These are phyloP conservation scores for Chauna torquata DNA, from an alignment of 2,113 vertebrate species.

Conservation along the genomic window DNA sequence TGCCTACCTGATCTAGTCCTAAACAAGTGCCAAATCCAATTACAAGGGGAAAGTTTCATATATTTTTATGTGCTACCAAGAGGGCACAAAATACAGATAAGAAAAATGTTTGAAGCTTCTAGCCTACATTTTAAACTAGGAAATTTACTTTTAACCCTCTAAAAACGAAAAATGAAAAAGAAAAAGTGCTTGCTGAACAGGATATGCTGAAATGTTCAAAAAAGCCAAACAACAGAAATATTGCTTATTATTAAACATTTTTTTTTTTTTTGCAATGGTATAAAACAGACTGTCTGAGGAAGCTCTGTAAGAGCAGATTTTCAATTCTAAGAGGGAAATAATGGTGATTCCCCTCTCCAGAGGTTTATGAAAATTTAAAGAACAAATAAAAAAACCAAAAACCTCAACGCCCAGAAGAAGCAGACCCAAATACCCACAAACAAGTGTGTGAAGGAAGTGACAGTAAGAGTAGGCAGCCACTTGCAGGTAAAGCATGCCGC, in stretches of 20 bases:
- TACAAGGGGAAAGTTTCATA: neutral
- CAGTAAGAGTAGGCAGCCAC: constrained; percentile 86
- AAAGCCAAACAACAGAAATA: constrained; percentile 20
- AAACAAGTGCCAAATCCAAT: neutral
- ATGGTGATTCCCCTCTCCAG: constrained; percentile 38
- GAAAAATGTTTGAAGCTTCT: neutral
- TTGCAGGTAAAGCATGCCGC: constrained; percentile 90
- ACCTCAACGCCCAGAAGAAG: constrained; percentile 72
- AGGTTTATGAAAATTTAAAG: constrained; percentile 17
- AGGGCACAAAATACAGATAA: neutral
- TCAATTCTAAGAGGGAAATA: constrained; percentile 31
- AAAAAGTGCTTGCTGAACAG: neutral
- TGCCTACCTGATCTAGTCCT: neutral
- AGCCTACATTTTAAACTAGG: neutral
- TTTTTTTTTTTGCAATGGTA: constrained; percentile 28
- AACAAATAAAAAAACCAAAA: neutral
- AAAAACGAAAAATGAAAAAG: constrained; percentile 5
- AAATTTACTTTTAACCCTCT: neutral
- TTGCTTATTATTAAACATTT: neutral
- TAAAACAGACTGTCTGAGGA: constrained; percentile 51
- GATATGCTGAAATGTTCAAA: neutral
- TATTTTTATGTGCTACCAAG: neutral
- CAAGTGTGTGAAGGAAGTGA: constrained; percentile 78
- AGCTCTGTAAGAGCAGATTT: constrained; percentile 51
- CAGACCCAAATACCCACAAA: constrained; percentile 74